phyloP scores from a whole-genome alignment of 2,797 vertebrate genomes.

The Platyrinchus mystaceus region DNA sequence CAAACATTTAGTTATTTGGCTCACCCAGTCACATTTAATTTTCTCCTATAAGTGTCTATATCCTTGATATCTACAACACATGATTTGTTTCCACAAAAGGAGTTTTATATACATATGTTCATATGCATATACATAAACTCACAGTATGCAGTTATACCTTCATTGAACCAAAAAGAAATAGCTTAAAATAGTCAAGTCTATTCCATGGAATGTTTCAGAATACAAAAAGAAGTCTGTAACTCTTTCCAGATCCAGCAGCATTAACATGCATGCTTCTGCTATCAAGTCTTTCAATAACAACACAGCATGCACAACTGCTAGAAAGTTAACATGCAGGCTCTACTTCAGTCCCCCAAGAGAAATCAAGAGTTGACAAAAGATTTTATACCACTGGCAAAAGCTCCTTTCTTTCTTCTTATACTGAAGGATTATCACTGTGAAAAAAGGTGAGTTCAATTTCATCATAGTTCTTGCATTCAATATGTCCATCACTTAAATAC shows the following conservation, averaged over 20 bases:
- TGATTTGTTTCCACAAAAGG: not conserved
- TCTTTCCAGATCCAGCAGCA: not conserved
- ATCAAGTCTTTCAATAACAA: not conserved
- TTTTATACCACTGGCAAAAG: not conserved
- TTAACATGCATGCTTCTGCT: not conserved
- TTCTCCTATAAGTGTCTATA: not conserved
- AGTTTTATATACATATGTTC: not conserved
- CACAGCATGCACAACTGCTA: not conserved
- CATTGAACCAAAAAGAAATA: not conserved
- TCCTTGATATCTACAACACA: not conserved
- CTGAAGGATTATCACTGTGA: not conserved
- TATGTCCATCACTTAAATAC: not conserved
- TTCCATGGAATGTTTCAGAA: not conserved
- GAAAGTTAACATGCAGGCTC: not conserved
- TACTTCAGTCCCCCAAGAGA: not conserved
- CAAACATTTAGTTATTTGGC: not conserved
- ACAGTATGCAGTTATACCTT: not conserved
- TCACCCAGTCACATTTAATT: not conserved
- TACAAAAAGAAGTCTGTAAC: not conserved
- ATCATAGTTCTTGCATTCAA: not conserved
- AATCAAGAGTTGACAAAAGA: not conserved
- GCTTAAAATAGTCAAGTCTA: not conserved
- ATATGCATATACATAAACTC: not conserved
- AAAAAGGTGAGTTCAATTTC: not conserved
- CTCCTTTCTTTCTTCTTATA: not conserved